Conservation (phyloP, 2,888 invertebrate genomes). For the Tipula lateralis region DNA sequence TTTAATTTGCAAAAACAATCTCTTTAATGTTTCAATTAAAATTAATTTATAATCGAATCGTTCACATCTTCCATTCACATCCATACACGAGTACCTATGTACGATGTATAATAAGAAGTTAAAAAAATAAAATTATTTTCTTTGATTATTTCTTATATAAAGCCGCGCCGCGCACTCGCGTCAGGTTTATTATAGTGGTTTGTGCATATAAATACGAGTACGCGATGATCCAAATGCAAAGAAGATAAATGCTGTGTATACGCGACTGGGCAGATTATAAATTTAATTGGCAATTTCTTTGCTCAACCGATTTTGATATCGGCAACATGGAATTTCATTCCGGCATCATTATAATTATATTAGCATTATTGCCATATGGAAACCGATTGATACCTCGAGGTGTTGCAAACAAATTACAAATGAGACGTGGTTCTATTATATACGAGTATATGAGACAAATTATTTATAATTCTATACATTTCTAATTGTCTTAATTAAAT, state of each 20-base stretch:
- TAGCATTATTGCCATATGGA: background rate
- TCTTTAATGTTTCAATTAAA: conserved; percentile 11
- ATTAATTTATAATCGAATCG: background rate
- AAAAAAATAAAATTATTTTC: conserved; percentile 13
- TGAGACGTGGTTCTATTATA: background rate
- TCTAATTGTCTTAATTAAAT: background rate
- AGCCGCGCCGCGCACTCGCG: background rate
- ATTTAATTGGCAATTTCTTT: conserved; percentile 3
- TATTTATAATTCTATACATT: background rate
- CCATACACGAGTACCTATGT: background rate
- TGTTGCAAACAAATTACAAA: background rate
- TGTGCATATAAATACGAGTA: no score
- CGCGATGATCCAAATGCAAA: background rate
- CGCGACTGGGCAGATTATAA: background rate
- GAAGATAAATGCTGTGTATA: background rate
- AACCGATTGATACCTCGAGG: background rate
- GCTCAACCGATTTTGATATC: background rate
- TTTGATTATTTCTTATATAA: background rate
- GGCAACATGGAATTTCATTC: background rate
- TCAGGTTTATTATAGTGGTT: background rate
- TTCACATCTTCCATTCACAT: background rate
- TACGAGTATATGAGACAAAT: background rate
- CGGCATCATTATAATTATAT: background rate
- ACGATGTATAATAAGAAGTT: no score
- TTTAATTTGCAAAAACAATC: background rate